Base-by-base conservation (phyloP, 2,888 invertebrate genomes). In the Steinernema carpocapsae region DNA sequence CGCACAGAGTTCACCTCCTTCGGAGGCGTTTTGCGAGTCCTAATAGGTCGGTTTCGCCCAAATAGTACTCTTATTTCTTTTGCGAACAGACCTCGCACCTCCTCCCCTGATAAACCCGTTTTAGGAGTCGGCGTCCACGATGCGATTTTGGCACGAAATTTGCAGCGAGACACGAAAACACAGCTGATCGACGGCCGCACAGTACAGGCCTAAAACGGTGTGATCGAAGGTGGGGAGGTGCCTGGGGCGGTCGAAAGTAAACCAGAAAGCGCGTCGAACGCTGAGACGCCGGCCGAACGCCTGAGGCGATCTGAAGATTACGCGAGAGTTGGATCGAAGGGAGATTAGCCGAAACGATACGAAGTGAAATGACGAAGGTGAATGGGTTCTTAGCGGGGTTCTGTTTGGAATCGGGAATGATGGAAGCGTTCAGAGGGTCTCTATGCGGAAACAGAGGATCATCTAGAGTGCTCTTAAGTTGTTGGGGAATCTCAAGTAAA, bases 181-280 rank as follows among this genome's bases (percentile, higher is more conserved):
- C 56, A 56, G 56, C 56, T 56, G 56, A 56, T 56, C 56, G 56
- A 4, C 48, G 37, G 48, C 19, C n/a, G 48, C 48, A 7, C n/a
- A 48, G n/a, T 48, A 19, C 48, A 48, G n/a, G 48, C 17, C 37
- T 37, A 6, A 22, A 14, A 6, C 56, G 56, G 4, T 22, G 24
- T 14, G 26, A 19, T 19, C 17, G 48, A 48, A 48, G 48, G 22
- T 26, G 56, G 24, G 3, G 56, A 4, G 48, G 22, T 22, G 56
- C 56, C 56, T 22, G 24, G 19, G 56, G 56, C 56, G 56, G 10
- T 19, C 22, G 56, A 26, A 56, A 48, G 48, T 19, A 48, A 48
- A 48, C 48, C 19, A 48, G 48, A 48, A 48, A 19, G 48, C 17
- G 17, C 48, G 48, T 19, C n/a, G 48, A 14, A 48, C 19, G 19